Evolutionary conservation across 2,113 vertebrate species (phyloP).

Genomic region (Elachura formosa): DNA sequence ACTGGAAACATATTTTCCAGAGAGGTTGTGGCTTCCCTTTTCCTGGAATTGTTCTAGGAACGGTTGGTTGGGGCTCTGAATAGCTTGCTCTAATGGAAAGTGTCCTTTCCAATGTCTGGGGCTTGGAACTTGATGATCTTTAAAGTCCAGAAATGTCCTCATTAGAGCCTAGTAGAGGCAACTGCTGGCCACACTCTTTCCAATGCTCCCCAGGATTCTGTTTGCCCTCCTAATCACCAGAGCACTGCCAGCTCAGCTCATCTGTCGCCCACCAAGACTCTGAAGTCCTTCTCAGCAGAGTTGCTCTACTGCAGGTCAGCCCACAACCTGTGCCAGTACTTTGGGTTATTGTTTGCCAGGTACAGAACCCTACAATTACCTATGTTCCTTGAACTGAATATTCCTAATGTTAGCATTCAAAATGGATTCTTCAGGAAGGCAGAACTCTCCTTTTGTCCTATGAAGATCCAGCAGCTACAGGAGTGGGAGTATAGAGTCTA

Average conservation of each 20-base stretch:
- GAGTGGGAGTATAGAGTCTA: fast-evolving
- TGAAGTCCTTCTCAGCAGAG: background rate
- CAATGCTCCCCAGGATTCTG: background rate
- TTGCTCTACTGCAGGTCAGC: background rate
- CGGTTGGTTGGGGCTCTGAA: background rate
- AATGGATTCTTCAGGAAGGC: background rate
- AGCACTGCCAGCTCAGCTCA: background rate
- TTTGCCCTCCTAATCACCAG: background rate
- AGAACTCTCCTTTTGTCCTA: background rate
- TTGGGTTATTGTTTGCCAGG: background rate
- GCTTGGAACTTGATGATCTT: background rate
- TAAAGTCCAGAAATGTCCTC: background rate
- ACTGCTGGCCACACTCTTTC: background rate
- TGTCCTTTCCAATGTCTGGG: background rate
- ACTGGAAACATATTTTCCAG: background rate
- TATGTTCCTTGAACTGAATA: background rate
- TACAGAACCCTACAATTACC: background rate
- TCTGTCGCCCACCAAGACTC: background rate
- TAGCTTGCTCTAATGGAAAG: background rate
- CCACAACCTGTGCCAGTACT: background rate
- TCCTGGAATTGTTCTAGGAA: background rate
- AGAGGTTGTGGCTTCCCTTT: no score
- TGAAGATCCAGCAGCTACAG: background rate
- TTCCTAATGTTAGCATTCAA: background rate
- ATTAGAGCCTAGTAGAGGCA: background rate